phyloP scores from a whole-genome alignment of 1,140 invertebrate species.

The Platyura marginata region DNA sequence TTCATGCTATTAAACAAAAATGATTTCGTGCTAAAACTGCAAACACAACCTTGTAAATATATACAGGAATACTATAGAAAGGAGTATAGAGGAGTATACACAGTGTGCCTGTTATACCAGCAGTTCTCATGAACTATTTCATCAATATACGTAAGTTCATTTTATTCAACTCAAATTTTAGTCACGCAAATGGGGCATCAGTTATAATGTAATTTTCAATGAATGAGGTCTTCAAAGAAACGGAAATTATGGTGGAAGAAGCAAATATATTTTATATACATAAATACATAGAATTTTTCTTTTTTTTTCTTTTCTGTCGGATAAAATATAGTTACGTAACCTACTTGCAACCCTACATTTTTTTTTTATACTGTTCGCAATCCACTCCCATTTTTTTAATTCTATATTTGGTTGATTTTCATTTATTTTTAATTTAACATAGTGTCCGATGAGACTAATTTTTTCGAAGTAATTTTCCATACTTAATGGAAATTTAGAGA shows the following conservation, averaged over 20 bases:
- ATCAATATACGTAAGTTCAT: neutral
- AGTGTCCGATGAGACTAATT: too few relatives aligned
- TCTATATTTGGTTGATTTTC: too few relatives aligned
- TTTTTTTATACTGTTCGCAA: too few relatives aligned
- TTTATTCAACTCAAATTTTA: neutral
- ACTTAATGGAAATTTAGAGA: too few relatives aligned
- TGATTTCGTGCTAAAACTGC: neutral
- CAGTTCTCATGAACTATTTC: neutral
- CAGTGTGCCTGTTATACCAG: neutral
- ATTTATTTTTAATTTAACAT: too few relatives aligned
- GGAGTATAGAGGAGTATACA: neutral
- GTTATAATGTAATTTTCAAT: neutral
- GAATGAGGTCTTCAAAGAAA: neutral
- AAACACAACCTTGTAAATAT: neutral
- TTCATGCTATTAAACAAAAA: too few relatives aligned
- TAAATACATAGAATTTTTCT: too few relatives aligned
- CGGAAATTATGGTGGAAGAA: neutral
- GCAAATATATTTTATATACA: neutral
- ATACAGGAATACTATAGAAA: neutral
- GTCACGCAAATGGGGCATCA: neutral
- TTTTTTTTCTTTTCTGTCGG: neutral
- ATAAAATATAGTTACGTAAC: neutral
- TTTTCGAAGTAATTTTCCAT: too few relatives aligned
- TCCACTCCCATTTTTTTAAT: too few relatives aligned
- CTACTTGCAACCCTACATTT: too few relatives aligned